phyloP scores from a whole-genome alignment of 2,888 invertebrate genomes.

The Xylota segnis region DNA sequence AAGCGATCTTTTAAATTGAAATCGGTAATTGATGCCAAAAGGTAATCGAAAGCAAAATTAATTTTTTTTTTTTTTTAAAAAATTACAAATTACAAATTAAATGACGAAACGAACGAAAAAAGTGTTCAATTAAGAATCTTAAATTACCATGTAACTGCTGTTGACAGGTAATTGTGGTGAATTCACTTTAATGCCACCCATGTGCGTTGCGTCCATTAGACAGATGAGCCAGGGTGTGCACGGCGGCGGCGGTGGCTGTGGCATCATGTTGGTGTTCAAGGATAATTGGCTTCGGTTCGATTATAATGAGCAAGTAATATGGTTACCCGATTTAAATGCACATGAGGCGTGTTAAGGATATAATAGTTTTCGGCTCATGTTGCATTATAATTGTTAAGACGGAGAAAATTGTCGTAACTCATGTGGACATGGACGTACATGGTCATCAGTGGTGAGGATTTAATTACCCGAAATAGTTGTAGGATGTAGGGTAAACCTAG shows the following conservation, averaged over 20 bases:
- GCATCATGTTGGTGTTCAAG: constrained; percentile 10
- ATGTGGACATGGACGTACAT: neutral
- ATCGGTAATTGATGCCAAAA: neutral
- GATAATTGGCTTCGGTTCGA: constrained; percentile 48
- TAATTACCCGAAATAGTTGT: neutral
- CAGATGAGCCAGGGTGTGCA: constrained; percentile 1
- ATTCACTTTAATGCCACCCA: neutral
- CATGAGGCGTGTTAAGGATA: constrained; percentile 3
- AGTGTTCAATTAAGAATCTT: constrained; percentile 4
- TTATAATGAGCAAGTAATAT: constrained; percentile 39
- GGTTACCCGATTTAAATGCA: constrained; percentile 22
- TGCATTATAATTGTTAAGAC: neutral
- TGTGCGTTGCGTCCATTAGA: neutral
- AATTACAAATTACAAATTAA: neutral
- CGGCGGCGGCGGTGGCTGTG: too few species aligned
- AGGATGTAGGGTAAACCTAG: too few species aligned
- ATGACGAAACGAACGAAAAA: neutral
- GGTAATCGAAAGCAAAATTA: neutral
- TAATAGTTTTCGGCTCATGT: neutral
- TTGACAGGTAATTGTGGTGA: constrained; percentile 32
- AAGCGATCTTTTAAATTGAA: constrained; percentile 7
- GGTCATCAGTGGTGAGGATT: neutral
- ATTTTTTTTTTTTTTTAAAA: too few species aligned
- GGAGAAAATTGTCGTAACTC: neutral
- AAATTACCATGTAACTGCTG: constrained; percentile 24